Evolutionary conservation across 2,797 vertebrate genomes (phyloP).

Genomic region (Nasua narica): DNA sequence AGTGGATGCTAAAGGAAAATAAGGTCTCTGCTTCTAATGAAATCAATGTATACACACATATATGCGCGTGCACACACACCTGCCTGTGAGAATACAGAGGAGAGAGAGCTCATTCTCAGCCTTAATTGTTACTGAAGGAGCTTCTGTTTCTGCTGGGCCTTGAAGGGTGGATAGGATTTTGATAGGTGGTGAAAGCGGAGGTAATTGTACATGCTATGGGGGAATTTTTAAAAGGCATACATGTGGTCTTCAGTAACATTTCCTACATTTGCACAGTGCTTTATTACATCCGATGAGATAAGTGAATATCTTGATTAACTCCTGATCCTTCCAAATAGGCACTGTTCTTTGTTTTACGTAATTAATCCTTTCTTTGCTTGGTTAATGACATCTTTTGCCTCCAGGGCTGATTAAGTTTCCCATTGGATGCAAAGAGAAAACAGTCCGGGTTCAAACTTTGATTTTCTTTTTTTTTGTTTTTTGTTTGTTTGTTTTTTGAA

Average conservation of each 20-base stretch:
- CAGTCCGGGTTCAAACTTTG: neutral
- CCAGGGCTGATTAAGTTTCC: neutral
- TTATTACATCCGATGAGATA: neutral
- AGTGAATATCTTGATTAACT: neutral
- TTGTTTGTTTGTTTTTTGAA: too few species aligned
- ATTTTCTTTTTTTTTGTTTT: neutral
- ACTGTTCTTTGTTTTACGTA: neutral
- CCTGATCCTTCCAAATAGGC: neutral
- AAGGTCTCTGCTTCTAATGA: neutral
- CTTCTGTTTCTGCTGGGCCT: neutral
- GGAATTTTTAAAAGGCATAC: neutral
- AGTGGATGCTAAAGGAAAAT: neutral
- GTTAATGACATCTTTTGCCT: neutral
- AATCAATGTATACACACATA: neutral
- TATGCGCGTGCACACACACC: accelerated
- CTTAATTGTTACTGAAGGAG: neutral
- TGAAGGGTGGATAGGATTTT: neutral
- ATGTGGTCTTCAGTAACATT: neutral
- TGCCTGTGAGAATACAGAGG: neutral
- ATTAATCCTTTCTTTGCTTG: neutral
- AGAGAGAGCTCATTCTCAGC: neutral
- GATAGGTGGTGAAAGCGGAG: neutral
- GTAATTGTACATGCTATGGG: neutral
- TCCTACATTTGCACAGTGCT: neutral
- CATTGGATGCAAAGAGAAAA: neutral